Conservation (phyloP, 1,140 invertebrate species). For the Sipha flava region DNA sequence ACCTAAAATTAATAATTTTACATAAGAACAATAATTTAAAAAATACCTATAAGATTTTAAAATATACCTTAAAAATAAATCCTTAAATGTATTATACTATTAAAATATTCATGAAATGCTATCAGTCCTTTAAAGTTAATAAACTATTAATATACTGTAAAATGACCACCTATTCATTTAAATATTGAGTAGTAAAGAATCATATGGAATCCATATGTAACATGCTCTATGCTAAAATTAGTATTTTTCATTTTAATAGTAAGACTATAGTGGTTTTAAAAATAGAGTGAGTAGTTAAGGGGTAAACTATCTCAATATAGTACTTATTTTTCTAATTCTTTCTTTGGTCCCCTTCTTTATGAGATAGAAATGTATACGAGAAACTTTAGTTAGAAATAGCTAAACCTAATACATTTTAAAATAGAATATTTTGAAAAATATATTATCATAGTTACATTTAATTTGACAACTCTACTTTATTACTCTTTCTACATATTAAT, state of each 20-base stretch:
- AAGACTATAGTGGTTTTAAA: background rate
- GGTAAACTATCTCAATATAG: background rate
- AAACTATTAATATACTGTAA: background rate
- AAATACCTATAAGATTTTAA: background rate
- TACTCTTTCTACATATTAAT: too few species aligned
- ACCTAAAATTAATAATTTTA: slow-evolving; percentile 56
- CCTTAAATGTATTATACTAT: background rate
- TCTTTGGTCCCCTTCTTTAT: background rate
- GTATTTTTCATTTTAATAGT: background rate
- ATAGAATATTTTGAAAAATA: background rate
- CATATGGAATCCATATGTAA: slow-evolving; percentile 21
- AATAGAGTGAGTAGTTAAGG: slow-evolving; percentile 10
- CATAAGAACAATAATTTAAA: background rate
- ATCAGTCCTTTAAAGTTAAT: background rate
- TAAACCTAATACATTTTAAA: background rate
- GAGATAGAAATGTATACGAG: background rate
- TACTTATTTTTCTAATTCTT: too few species aligned
- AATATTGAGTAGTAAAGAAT: background rate
- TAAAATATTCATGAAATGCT: background rate
- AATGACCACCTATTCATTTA: background rate
- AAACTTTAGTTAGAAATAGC: background rate
- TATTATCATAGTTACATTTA: background rate
- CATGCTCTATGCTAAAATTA: slow-evolving; percentile 18
- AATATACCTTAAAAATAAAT: background rate
- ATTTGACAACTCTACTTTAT: background rate